These are phyloP conservation scores for Drosophila mayaguana DNA, from an alignment of 2,888 invertebrate genomes.

Conservation along the genomic window DNA sequence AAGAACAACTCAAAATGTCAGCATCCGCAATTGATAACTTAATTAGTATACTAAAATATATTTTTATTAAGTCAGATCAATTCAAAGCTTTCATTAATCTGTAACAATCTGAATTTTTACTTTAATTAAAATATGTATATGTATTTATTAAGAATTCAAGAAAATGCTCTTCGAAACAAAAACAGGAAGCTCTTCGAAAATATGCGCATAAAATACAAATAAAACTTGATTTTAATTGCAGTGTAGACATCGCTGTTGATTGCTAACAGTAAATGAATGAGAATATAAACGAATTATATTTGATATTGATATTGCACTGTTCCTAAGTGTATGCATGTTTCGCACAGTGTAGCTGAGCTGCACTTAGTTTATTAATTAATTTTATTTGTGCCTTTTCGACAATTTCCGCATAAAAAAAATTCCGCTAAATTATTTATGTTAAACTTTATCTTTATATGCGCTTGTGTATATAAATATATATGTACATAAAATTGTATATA, in stretches of 20 bases:
- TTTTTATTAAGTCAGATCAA: not conserved
- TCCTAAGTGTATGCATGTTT: conserved; percentile 23
- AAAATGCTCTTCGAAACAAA: not conserved
- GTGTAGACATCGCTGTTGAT: conserved; percentile 6
- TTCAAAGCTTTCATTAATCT: not conserved
- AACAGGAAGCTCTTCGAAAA: conserved; percentile 3
- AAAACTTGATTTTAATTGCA: conserved; percentile 1
- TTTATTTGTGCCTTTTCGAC: conserved; percentile 13
- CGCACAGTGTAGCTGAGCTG: conserved; percentile 18
- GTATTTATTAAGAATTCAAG: not conserved
- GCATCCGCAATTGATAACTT: not conserved
- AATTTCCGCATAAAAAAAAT: conserved; percentile 39
- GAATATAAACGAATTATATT: conserved; percentile 5
- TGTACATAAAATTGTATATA: conserved; percentile 9
- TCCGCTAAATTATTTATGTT: conserved; percentile 26
- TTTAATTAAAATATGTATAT: not conserved
- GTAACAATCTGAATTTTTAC: not conserved
- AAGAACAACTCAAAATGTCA: not conserved
- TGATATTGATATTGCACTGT: not conserved
- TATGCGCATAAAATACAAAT: not conserved
- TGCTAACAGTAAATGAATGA: conserved; percentile 10
- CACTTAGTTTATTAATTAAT: conserved; percentile 21
- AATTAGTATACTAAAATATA: not conserved
- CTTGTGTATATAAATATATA: not conserved
- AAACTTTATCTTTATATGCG: conserved; percentile 17